Evolutionary conservation across 2,888 invertebrate genomes (phyloP), one percentile per base, ranked within the genome.

Genomic region (Pyrrhia umbra): DNA sequence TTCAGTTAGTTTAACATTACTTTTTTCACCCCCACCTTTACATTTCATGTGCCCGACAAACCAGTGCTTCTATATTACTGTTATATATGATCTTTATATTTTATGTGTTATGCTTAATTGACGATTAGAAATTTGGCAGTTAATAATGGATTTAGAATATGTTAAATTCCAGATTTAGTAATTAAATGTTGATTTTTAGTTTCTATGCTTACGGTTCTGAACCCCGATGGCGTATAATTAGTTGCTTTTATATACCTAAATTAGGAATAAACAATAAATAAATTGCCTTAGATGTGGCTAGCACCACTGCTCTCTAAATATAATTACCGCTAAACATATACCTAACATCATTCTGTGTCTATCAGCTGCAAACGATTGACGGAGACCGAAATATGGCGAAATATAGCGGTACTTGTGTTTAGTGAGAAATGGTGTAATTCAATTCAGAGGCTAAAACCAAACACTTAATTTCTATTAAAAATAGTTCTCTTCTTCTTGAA

Each of bases 1-100:
- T 18, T 5, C 2, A 13, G 4, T 6, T 1, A 15, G 10, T 21
- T 6, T n/a, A 9, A 46, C 4, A 1, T 23, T 52, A 4, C 16
- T 42, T 50, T 69, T 49, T 65, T 47, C 61, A 68, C 58, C 63
- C 43, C 13, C 45, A 40, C 62, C 15, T 54, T 59, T 54, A 34
- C 18, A 43, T 63, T 20, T 68, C 37, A 52, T 68, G 78, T 82
- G 80, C 78, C 80, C 79, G 45, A 74, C 67, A 73, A 81, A 81
- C 79, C 76, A 81, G 82, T 81, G 80, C 80, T 20, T 52, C 64
- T 76, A 70, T 56, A 49, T 2, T 75, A 80, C 46, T 70, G 64
- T 75, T 59, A 59, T 37, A 63, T 42, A 59, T 69, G 50, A 9
- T 47, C 46, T 61, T 54, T 74, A 56, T 46, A 46, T 47, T 68